phyloP scores from a whole-genome alignment of 2,113 vertebrate genomes.

The Bubo scandiacus region DNA sequence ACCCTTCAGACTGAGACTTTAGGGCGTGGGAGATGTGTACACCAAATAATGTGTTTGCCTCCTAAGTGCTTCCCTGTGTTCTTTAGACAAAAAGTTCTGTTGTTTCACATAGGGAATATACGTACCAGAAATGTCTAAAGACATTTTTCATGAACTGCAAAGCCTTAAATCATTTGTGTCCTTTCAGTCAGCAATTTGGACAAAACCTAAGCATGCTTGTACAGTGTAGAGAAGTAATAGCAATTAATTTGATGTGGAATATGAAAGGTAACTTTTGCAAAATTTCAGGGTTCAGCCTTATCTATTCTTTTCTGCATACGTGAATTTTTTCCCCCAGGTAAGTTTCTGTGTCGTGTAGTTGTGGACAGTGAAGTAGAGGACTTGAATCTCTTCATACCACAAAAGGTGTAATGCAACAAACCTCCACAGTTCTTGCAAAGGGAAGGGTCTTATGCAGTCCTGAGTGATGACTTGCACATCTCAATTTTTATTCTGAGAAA shows the following conservation, averaged over 20 bases:
- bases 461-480: not conserved
- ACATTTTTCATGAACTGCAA: not conserved
- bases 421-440: not conserved
- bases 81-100: not conserved
- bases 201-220: not conserved
- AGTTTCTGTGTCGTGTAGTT: not conserved
- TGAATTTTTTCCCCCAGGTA: not conserved
- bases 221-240: not conserved
- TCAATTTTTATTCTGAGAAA: not conserved
- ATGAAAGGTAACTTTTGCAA: not conserved
- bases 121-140: not conserved
- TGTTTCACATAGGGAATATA: not conserved
- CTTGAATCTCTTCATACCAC: not conserved
- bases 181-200: not conserved
- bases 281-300: not conserved
- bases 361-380: not conserved
- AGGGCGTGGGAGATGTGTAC: not conserved
- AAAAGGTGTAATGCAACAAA: not conserved
- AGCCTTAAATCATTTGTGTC: not conserved
- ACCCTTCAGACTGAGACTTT: not conserved
- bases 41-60: not conserved
- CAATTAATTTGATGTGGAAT: not conserved
- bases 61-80: not conserved
- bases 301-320: not conserved
- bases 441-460: not conserved